Percentiles rank a stretch among this genome's conserved stretches.
Evolutionary conservation across 1,140 invertebrate genomes (phyloP).

Genomic region (Diploscapter pachys): DNA sequence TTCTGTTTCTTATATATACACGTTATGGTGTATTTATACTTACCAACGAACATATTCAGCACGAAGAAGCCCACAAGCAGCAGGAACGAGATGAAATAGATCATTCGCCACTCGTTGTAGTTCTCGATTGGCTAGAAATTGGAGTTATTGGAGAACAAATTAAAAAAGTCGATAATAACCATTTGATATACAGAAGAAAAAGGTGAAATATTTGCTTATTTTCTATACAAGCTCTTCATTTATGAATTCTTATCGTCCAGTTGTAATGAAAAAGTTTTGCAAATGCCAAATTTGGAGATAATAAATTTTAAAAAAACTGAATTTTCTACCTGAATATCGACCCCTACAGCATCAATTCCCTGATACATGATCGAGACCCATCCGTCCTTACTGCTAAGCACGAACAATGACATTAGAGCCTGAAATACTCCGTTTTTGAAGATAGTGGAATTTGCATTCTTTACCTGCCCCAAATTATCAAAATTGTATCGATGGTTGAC

Average conservation of each 20-base stretch:
- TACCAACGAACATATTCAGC: slow-evolving; percentile 96
- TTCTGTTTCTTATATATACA: no score
- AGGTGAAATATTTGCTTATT: neutral
- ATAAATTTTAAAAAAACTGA: neutral
- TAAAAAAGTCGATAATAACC: slow-evolving; percentile 55
- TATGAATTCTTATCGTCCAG: no score
- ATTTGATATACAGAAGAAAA: slow-evolving; percentile 9
- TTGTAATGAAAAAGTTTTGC: no score
- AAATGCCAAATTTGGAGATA: neutral
- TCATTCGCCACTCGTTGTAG: slow-evolving; percentile 93
- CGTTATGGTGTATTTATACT: no score
- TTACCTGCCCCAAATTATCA: slow-evolving; percentile 89
- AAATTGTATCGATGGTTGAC: slow-evolving; percentile 98
- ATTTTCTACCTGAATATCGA: slow-evolving; percentile 73
- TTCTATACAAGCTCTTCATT: neutral
- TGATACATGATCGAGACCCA: slow-evolving; percentile 99
- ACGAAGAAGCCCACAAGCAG: slow-evolving; percentile 98
- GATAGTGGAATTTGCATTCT: neutral
- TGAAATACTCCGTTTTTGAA: slow-evolving; percentile 42
- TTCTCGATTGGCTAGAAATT: slow-evolving; percentile 82
- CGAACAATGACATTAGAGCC: slow-evolving; percentile 94
- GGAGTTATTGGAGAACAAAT: no score
- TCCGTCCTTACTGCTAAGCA: slow-evolving; percentile 90
- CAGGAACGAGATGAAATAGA: slow-evolving; percentile 99
- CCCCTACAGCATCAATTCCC: slow-evolving; percentile 93